Evolutionary conservation across 2,888 invertebrate genomes (phyloP).

Genomic region (Adelognathus sp.): DNA sequence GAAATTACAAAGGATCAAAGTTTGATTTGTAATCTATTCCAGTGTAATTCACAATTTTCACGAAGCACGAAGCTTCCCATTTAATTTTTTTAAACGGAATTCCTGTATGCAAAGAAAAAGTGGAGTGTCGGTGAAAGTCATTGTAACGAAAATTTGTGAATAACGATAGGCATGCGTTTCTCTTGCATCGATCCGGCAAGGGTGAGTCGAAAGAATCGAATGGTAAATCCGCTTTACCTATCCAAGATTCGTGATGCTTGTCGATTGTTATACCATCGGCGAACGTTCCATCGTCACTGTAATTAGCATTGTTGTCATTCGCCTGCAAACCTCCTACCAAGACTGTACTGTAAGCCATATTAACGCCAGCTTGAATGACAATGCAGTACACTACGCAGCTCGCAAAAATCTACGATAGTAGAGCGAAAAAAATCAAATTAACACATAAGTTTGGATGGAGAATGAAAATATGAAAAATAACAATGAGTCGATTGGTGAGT

Average conservation of each 20-base stretch:
- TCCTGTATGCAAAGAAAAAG: no score
- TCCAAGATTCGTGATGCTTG: conserved; percentile 83
- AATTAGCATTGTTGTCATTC: conserved; percentile 74
- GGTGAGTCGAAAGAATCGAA: neutral
- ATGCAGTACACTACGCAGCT: conserved; percentile 81
- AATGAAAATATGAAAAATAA: neutral
- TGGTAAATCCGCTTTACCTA: conserved; percentile 80
- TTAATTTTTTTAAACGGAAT: no score
- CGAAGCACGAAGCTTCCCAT: no score
- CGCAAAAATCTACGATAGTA: conserved; percentile 78
- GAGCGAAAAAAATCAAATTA: neutral
- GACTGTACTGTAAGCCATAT: conserved; percentile 84
- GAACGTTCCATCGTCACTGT: neutral
- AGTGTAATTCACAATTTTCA: no score
- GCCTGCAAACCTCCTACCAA: conserved; percentile 82
- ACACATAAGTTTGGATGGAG: neutral
- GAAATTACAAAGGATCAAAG: no score
- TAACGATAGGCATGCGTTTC: no score
- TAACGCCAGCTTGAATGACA: conserved; percentile 84
- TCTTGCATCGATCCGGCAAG: no score
- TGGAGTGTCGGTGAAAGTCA: no score
- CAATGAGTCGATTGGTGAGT: neutral
- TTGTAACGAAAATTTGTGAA: no score
- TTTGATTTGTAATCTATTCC: no score
- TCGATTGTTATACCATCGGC: conserved; percentile 70